Base-by-base conservation (phyloP, 1,140 invertebrate species). In the Maniola jurtina region DNA sequence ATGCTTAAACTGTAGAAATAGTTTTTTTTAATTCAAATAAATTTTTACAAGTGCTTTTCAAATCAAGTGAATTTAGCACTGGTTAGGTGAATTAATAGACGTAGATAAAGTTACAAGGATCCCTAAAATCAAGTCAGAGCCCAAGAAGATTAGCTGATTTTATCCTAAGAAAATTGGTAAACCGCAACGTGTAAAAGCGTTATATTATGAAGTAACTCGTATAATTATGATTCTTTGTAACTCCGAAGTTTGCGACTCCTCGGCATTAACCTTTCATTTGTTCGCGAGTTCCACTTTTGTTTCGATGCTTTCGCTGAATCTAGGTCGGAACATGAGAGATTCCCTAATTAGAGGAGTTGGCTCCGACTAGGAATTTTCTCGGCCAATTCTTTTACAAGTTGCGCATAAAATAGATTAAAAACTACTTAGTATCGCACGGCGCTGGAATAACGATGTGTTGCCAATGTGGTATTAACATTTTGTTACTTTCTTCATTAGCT, bases 321-420 rank as follows among this genome's bases (percentile, higher is more conserved):
- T 59, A 38, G 55, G 56, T 65, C 56, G 56, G 33, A 52, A 25
- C 47, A 42, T 40, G 52, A 55, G 16, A 45, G 56, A 50, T 57
- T 65, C 57, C 35, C 48, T 65, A 65, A 65, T 65, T 58, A 57
- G 35, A 14, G 13, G 47, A 65, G 56, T 65, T 65, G 63, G 63
- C 56, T 58, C 42, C 33, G 9, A 25, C 34, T 57, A 33, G 40
- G 56, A 65, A 14, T 61, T 61, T 61, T 36, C 47, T 61, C 16
- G 50, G 47, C 36, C 34, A 48, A 48, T 61, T 64, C 42, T 59
- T 65, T 33, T 52, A 55, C 9, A 54, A 40, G 42, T 58, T 50
- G 42, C 25, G 58, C 55, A 34, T 65, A 58, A 65, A 59, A 35
- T 54, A 42, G 47, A 65, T 58, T 65, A 56, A 59, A 59, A 59